A percentile compares a stretch with the other conserved stretches of the same genome.
Conservation (phyloP, 2,797 vertebrate species). For the Fratercula arctica region DNA sequence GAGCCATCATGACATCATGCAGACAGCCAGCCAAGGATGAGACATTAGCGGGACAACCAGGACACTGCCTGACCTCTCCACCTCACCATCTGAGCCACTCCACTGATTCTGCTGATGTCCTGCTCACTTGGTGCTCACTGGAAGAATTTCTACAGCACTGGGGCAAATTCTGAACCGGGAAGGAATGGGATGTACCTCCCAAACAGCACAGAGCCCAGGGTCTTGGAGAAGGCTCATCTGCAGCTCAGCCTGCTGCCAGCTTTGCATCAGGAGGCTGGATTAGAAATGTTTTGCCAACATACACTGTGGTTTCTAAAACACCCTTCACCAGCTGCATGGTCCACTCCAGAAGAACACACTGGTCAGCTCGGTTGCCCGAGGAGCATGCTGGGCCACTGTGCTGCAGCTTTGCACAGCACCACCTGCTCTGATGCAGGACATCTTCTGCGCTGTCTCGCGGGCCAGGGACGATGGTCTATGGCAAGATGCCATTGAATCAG, state of each 20-base stretch:
- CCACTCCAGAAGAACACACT: not conserved
- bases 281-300: not conserved
- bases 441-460: rapidly evolving
- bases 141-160: not conserved
- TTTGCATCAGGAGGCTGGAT: too few species aligned
- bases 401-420: not conserved
- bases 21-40: not conserved
- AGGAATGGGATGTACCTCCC: not conserved
- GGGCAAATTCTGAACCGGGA: not conserved
- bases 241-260: not conserved
- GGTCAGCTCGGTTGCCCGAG: not conserved
- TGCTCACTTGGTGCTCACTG: not conserved
- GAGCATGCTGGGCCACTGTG: not conserved
- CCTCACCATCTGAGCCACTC: not conserved
- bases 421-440: rapidly evolving
- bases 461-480: rapidly evolving
- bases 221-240: not conserved
- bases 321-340: not conserved
- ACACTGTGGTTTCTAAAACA: not conserved
- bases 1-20: not conserved
- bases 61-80: not conserved
- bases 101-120: too few species aligned
- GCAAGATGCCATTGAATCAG: not conserved
- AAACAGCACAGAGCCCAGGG: not conserved
- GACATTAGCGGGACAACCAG: not conserved